Evolutionary conservation across 2,113 vertebrate genomes (phyloP).

Genomic region (Bettongia penicillata): DNA sequence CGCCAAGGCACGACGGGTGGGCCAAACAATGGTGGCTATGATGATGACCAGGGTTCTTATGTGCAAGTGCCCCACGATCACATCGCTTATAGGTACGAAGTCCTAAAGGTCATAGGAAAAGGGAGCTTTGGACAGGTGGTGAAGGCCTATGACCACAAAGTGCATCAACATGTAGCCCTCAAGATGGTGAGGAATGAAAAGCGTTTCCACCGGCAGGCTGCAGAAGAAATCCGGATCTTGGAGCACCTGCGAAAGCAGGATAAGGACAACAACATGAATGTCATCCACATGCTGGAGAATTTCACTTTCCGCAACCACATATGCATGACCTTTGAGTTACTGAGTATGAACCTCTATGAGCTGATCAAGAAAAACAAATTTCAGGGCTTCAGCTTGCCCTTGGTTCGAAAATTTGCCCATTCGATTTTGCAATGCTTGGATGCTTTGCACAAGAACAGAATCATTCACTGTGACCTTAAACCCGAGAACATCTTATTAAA

Average conservation of each 20-base stretch:
- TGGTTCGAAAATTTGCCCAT: slow-evolving; percentile 99
- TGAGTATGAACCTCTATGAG: slow-evolving; percentile 99
- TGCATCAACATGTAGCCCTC: slow-evolving; percentile 94
- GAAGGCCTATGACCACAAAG: slow-evolving; percentile 97
- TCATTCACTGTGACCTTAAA: slow-evolving; percentile 99
- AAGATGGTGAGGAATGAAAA: slow-evolving; percentile 99
- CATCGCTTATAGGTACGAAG: slow-evolving; percentile 96
- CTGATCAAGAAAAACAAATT: slow-evolving; percentile 99
- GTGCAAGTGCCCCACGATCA: slow-evolving; percentile 98
- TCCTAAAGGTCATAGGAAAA: slow-evolving; percentile 98
- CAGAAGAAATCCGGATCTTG: slow-evolving; percentile 97
- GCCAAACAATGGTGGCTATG: slow-evolving; percentile 95
- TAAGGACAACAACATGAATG: slow-evolving; percentile 97
- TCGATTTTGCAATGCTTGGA: slow-evolving; percentile 99
- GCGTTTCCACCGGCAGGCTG: slow-evolving; percentile 98
- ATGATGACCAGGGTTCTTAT: slow-evolving; percentile 98
- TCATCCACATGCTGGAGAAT: slow-evolving; percentile 99
- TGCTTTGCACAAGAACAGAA: slow-evolving; percentile 96
- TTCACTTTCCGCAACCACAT: slow-evolving; percentile 99
- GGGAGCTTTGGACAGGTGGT: slow-evolving; percentile 99
- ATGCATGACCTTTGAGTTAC: slow-evolving; percentile 99
- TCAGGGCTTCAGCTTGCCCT: slow-evolving; percentile 98
- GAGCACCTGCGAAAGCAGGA: slow-evolving; percentile 98
- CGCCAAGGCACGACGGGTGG: slow-evolving; percentile 93
- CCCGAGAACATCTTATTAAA: slow-evolving; percentile 98